A percentile compares a stretch with the other conserved stretches of the same genome.
These are phyloP conservation scores for Lindbergichthys nudifrons DNA, from an alignment of 2,797 vertebrate species.

Conservation along the genomic window DNA sequence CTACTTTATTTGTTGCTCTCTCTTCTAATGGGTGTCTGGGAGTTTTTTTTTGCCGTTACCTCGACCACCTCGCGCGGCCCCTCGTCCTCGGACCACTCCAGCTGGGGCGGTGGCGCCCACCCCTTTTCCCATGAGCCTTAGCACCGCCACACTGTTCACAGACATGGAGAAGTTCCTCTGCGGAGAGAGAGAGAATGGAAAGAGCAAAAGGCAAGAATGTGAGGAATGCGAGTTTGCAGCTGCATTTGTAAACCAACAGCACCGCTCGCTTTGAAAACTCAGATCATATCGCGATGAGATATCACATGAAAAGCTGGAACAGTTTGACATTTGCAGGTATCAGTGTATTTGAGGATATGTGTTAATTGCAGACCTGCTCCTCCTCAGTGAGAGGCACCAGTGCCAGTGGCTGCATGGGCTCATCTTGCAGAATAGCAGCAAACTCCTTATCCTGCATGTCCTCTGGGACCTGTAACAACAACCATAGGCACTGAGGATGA, in stretches of 20 bases:
- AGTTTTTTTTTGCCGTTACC: slow-evolving; percentile 74
- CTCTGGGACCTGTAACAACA: slow-evolving; percentile 87
- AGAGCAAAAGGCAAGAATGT: slow-evolving; percentile 67
- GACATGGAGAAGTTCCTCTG: slow-evolving; percentile 98
- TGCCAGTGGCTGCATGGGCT: slow-evolving; percentile 92
- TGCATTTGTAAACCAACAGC: slow-evolving; percentile 53
- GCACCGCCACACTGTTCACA: slow-evolving; percentile 95
- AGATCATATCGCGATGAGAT: slow-evolving; percentile 5
- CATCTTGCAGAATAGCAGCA: slow-evolving; percentile 92
- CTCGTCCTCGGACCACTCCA: slow-evolving; percentile 89
- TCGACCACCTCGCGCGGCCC: slow-evolving; percentile 89
- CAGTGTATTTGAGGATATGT: slow-evolving; percentile 7
- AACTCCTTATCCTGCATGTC: slow-evolving; percentile 96
- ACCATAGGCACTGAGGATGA: not conserved
- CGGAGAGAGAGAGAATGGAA: slow-evolving; percentile 46
- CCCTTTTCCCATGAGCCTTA: slow-evolving; percentile 95
- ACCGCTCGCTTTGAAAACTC: slow-evolving; percentile 1
- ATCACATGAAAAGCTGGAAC: not conserved
- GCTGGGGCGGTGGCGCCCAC: slow-evolving; percentile 83
- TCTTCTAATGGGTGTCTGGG: not conserved
- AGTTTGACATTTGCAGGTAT: slow-evolving; percentile 23
- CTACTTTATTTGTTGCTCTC: not conserved
- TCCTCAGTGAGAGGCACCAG: slow-evolving; percentile 94
- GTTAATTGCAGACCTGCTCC: slow-evolving; percentile 87
- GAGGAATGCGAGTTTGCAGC: slow-evolving; percentile 61